Evolutionary conservation across 2,888 invertebrate species (phyloP), one percentile per base, ranked within the genome.

Genomic region (Andrena bicolor): DNA sequence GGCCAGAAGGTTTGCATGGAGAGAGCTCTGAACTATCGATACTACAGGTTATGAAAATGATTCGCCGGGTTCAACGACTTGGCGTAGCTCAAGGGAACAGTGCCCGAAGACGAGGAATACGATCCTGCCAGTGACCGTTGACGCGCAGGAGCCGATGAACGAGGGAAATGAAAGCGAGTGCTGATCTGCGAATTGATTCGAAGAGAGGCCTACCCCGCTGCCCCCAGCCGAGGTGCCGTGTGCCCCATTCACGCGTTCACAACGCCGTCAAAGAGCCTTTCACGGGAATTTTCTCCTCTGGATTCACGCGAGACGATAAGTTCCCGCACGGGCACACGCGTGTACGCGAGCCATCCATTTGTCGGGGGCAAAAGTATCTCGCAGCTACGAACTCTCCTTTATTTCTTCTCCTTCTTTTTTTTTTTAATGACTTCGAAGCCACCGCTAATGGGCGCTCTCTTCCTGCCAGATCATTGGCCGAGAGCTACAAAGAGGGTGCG

Each of bases 141-240:
- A 32, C 35, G 35, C 64, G 65, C 49, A 51, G 63, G 64, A 72
- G 69, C 61, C 63, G 63, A 70, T 41, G 69, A 72, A 64, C 72
- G 80, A 84, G 80, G 78, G 83, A 80, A 83, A 86, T 75, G 86
- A 82, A 83, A 84, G 82, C 75, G 82, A 87, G 75, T 80, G 80
- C 75, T 73, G 86, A 86, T 85, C 84, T 78, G 85, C 78, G 83
- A 86, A 89, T 86, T 87, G 86, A 88, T 87, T 81, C 75, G 76
- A 64, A 26, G 82, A 73, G 74, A 80, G 76, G 74, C 71, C 41
- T 30, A 20, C 53, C 13, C 53, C 20, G 53, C 20, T 0, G 53
- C 1, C 10, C 10, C 56, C 56, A 1, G 13, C 41, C 13, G 13
- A 41, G 7, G 16, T n/a, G 30, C 53, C 23, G 28, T 6, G 51